phyloP scores from a whole-genome alignment of 2,113 vertebrate species.

The Lampris incognitus region DNA sequence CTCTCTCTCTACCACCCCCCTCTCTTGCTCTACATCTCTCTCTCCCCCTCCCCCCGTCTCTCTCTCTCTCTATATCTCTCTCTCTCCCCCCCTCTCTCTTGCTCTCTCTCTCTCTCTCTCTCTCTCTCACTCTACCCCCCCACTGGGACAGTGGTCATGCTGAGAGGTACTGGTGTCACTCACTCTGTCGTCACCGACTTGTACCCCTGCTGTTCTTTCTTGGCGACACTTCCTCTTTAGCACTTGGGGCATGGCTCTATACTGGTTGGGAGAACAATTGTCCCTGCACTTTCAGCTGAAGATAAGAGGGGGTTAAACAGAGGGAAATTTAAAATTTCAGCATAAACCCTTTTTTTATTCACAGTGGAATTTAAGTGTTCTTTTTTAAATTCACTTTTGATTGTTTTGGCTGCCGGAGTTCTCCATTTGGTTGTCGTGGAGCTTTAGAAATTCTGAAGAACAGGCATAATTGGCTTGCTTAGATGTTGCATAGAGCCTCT shows the following conservation, averaged over 20 bases:
- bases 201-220: slow-evolving; percentile 1
- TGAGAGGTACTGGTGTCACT: slow-evolving; percentile 18
- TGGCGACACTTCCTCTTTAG: neutral
- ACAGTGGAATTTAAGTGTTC: too few species aligned
- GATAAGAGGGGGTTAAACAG: slow-evolving; percentile 24
- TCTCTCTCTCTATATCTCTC: slow-evolving; percentile 6
- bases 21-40: neutral
- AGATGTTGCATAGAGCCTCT: slow-evolving; percentile 11
- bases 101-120: slow-evolving; percentile 1
- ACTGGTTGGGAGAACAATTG: slow-evolving; percentile 12
- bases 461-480: slow-evolving; percentile 56
- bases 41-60: neutral
- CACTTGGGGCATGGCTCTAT: slow-evolving; percentile 11
- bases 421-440: slow-evolving; percentile 27
- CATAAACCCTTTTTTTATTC: too few species aligned
- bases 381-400: slow-evolving; percentile 9
- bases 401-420: slow-evolving; percentile 23
- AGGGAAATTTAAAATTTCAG: neutral
- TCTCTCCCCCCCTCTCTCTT: slow-evolving; percentile 8
- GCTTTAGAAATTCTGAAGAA: slow-evolving; percentile 34
- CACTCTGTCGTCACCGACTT: slow-evolving; percentile 11
- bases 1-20: neutral
- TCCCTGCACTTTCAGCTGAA: slow-evolving; percentile 5
- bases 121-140: slow-evolving; percentile 27
- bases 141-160: slow-evolving; percentile 24